These are phyloP conservation scores for Phylloscopus whistleri DNA, from an alignment of 2,113 vertebrate species.

Conservation along the genomic window DNA sequence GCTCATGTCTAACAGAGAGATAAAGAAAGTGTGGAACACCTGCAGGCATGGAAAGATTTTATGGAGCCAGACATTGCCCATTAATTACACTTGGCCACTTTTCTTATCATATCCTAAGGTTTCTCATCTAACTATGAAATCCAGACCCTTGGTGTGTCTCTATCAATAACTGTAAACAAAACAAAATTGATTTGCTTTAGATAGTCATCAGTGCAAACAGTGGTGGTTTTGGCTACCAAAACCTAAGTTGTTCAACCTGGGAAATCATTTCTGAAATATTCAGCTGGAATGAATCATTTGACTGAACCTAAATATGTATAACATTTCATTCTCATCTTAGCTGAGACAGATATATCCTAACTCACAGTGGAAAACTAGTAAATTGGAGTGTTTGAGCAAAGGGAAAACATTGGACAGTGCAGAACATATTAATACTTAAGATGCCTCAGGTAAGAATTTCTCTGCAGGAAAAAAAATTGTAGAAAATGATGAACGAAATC, in stretches of 20 bases:
- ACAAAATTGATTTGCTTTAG: background rate
- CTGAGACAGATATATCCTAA: background rate
- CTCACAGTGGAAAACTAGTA: background rate
- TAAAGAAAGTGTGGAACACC: background rate
- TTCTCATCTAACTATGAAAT: background rate
- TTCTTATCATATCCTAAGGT: background rate
- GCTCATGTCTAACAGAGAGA: background rate
- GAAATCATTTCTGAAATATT: background rate
- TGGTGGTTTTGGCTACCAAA: background rate
- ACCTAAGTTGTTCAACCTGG: background rate
- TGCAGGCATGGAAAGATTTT: background rate
- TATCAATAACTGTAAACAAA: background rate
- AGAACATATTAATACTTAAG: background rate
- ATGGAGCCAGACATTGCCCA: background rate
- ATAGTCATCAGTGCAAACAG: background rate
- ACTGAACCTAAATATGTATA: background rate
- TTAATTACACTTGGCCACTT: constrained; percentile 2
- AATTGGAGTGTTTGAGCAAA: background rate
- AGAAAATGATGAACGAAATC: background rate
- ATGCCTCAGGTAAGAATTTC: background rate
- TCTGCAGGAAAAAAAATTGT: background rate
- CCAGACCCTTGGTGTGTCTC: background rate
- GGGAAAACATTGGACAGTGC: background rate
- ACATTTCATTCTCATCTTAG: background rate
- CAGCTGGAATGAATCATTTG: background rate